phyloP scores from a whole-genome alignment of 2,888 invertebrate genomes.

The Pyrgus malvae region DNA sequence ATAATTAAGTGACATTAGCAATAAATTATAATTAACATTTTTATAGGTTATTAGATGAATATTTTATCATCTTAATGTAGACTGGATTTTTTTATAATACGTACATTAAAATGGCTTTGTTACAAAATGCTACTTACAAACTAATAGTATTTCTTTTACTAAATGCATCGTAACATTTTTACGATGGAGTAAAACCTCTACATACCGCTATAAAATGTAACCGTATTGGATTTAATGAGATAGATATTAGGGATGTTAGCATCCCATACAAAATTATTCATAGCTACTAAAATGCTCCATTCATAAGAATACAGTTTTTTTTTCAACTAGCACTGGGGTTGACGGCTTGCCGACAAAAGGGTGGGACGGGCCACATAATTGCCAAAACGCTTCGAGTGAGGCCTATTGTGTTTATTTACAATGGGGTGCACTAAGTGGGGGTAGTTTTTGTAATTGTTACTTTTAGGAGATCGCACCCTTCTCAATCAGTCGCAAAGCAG shows the following conservation, averaged over 20 bases:
- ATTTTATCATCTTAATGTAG: too few relatives aligned
- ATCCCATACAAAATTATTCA: conserved; percentile 79
- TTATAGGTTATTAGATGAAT: too few relatives aligned
- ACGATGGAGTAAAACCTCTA: conserved; percentile 11
- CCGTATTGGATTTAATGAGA: conserved; percentile 79
- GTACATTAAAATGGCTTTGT: too few relatives aligned
- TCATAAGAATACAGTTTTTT: conserved; percentile 66
- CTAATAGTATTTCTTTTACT: neutral
- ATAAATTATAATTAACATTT: too few relatives aligned
- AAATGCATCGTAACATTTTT: neutral
- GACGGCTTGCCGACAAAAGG: conserved; percentile 77
- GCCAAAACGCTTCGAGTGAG: conserved; percentile 80
- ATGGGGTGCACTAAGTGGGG: conserved; percentile 79
- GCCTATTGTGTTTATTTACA: conserved; percentile 77
- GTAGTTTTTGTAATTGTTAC: conserved; percentile 81
- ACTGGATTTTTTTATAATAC: too few relatives aligned
- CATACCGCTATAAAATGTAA: conserved; percentile 53
- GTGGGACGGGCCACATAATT: conserved; percentile 80
- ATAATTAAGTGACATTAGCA: too few relatives aligned
- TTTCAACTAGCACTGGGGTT: conserved; percentile 64
- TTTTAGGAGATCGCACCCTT: conserved; percentile 58
- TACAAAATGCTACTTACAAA: too few relatives aligned
- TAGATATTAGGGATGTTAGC: conserved; percentile 75
- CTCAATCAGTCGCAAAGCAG: conserved; percentile 58
- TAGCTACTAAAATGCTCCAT: conserved; percentile 78